phyloP scores from a whole-genome alignment of 1,140 invertebrate species.

The Hyles euphorbiae region DNA sequence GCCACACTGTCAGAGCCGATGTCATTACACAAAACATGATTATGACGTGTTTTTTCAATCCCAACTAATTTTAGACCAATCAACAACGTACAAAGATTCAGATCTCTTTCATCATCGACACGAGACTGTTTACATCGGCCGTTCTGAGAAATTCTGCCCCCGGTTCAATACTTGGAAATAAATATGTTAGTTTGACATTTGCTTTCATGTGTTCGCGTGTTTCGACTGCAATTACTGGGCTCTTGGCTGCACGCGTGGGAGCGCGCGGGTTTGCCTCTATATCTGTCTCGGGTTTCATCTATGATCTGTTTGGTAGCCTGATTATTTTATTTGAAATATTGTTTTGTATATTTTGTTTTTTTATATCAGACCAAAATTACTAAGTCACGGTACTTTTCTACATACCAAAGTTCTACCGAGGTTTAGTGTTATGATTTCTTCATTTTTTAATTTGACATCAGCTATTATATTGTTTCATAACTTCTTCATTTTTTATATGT shows the following conservation, averaged over 20 bases:
- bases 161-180: conserved; percentile 75
- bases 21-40: background rate
- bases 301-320: no score
- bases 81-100: conserved; percentile 69
- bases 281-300: background rate
- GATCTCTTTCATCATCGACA: conserved; percentile 75
- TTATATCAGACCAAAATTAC: no score
- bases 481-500: no score
- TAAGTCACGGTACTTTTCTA: no score
- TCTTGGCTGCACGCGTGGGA: conserved; percentile 5
- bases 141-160: conserved; percentile 61
- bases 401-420: no score
- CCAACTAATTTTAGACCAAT: conserved; percentile 68
- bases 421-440: no score
- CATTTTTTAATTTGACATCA: no score
- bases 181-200: conserved; percentile 75
- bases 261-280: conserved; percentile 32
- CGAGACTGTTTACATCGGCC: conserved; percentile 65
- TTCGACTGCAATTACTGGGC: conserved; percentile 57
- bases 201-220: conserved; percentile 73
- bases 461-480: no score
- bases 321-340: no score
- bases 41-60: conserved; percentile 36
- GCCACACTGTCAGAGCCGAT: no score
- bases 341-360: no score